A percentile compares a stretch with the other conserved stretches of the same genome.
Conservation (phyloP, 1,140 invertebrate species). For the Octopus bimaculoides region DNA sequence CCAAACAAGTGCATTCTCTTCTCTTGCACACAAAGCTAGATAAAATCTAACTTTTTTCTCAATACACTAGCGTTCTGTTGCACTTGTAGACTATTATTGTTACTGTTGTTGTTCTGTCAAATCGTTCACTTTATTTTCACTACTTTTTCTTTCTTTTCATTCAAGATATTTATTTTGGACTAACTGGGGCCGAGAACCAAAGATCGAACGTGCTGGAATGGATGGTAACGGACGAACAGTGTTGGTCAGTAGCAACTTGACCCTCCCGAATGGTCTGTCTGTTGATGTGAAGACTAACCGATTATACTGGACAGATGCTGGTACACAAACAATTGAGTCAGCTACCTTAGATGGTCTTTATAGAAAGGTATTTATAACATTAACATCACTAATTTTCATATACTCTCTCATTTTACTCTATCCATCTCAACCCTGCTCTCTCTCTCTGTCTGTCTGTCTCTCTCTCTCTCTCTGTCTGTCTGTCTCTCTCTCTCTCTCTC, state of each 20-base stretch:
- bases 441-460: no score
- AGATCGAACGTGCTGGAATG: slow-evolving; percentile 95
- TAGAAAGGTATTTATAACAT: slow-evolving; percentile 42
- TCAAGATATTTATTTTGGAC: slow-evolving; percentile 83
- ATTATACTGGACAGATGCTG: slow-evolving; percentile 92
- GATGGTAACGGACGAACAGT: slow-evolving; percentile 85
- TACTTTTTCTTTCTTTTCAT: neutral
- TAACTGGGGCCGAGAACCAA: slow-evolving; percentile 96
- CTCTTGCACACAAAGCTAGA: no score
- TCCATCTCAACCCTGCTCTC: no score
- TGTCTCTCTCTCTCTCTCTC: no score
- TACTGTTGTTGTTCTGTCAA: no score
- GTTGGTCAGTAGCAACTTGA: slow-evolving; percentile 87
- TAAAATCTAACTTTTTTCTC: no score
- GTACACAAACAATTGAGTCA: slow-evolving; percentile 44
- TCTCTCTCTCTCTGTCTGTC: no score
- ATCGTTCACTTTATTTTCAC: neutral
- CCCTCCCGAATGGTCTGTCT: slow-evolving; percentile 93
- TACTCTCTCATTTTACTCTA: no score
- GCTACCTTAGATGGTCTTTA: slow-evolving; percentile 36
- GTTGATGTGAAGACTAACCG: slow-evolving; percentile 94
- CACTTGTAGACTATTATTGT: no score
- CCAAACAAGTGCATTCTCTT: no score
- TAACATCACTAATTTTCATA: no score
- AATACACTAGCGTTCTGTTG: no score